phyloP scores from a whole-genome alignment of 2,888 invertebrate species.

The Nemurella pictetii region DNA sequence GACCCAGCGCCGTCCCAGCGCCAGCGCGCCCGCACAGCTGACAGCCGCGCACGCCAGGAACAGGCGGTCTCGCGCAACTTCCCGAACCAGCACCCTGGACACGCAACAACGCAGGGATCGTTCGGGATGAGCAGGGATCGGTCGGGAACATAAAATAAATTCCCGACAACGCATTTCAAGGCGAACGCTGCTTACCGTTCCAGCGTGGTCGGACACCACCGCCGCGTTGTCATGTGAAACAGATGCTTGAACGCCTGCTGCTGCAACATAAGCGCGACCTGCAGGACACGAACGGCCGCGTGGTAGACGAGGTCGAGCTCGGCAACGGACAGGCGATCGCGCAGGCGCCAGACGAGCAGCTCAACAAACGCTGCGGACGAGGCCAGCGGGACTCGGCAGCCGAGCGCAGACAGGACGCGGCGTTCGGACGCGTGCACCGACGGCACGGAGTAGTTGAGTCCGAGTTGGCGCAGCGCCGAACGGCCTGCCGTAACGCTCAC shows the following conservation, averaged over 20 bases:
- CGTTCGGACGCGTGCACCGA: background rate
- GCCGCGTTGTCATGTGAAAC: background rate
- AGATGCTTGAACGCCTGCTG: background rate
- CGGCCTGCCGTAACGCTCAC: background rate
- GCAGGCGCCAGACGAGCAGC: background rate
- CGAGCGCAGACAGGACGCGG: background rate
- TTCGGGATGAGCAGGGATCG: no score
- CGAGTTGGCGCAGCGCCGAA: background rate
- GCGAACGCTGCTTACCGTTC: background rate
- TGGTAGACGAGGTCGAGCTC: background rate
- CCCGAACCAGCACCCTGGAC: background rate
- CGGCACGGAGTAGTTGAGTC: background rate
- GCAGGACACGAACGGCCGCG: background rate
- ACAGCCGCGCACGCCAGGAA: background rate
- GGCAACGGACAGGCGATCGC: background rate
- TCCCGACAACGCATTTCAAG: background rate
- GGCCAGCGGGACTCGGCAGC: background rate
- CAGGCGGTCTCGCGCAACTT: background rate
- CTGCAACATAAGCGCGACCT: background rate
- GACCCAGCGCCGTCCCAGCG: background rate
- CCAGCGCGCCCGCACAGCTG: background rate
- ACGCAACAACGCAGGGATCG: no score
- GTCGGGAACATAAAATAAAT: background rate
- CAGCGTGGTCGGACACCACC: background rate
- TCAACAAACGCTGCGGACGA: background rate